Conservation (phyloP, 37 sponge, comb jelly and placozoan genomes). For the Oscarella lobularis region DNA sequence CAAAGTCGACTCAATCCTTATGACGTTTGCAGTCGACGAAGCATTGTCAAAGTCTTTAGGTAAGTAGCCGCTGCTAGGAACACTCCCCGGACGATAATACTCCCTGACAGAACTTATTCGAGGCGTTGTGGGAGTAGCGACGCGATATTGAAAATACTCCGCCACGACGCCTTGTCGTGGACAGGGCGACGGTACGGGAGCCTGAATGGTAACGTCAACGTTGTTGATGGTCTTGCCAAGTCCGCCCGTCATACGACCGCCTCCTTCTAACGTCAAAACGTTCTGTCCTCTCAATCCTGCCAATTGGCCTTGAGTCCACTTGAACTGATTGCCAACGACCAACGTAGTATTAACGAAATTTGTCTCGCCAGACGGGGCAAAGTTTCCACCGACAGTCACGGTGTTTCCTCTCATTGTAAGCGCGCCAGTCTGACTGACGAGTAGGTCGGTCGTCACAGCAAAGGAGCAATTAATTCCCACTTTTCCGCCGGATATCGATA, state of each 20-base stretch:
- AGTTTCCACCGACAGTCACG: background rate
- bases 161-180: background rate
- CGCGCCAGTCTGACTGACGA: background rate
- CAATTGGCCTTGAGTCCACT: too few relatives aligned
- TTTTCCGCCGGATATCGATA: background rate
- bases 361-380: too few relatives aligned
- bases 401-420: background rate
- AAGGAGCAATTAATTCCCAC: background rate
- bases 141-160: constrained; percentile 8
- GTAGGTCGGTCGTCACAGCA: background rate
- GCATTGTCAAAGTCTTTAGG: background rate
- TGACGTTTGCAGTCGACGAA: background rate
- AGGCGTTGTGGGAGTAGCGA: background rate
- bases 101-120: background rate
- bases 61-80: background rate
- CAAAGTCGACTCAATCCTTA: background rate
- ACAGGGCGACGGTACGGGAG: background rate
- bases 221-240: background rate
- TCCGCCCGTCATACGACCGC: background rate
- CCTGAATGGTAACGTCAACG: background rate
- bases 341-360: too few relatives aligned
- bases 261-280: too few relatives aligned
- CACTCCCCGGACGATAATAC: background rate
- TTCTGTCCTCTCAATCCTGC: too few relatives aligned
- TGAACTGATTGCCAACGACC: too few relatives aligned